Conservation (phyloP, 2,888 invertebrate genomes). For the Xanthorhoe spadicearia region DNA sequence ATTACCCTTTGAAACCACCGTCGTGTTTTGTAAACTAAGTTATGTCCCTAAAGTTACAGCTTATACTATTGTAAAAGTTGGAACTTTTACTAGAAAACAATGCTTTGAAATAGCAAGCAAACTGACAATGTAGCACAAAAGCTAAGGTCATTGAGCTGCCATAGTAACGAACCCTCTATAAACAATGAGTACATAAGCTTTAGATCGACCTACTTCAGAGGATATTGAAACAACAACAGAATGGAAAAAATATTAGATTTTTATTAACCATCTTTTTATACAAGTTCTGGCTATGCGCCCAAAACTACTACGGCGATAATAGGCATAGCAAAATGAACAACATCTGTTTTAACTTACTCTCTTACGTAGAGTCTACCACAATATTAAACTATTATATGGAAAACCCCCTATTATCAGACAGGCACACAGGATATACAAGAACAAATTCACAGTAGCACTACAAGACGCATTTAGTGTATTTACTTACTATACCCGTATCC, state of each 20-base stretch:
- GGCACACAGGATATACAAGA: too few species aligned
- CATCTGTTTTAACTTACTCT: too few species aligned
- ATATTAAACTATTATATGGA: too few species aligned
- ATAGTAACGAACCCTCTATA: background rate
- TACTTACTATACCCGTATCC: too few species aligned
- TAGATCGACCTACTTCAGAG: background rate
- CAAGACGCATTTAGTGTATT: too few species aligned
- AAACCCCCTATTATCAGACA: too few species aligned
- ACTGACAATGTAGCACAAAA: background rate
- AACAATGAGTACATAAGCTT: background rate
- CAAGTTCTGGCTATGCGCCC: slow-evolving; percentile 18
- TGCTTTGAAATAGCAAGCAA: background rate
- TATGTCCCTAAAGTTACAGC: too few species aligned
- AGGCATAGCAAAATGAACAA: slow-evolving; percentile 14
- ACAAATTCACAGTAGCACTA: too few species aligned
- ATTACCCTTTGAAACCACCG: too few species aligned
- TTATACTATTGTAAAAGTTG: too few species aligned
- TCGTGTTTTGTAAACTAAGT: too few species aligned
- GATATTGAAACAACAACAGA: background rate
- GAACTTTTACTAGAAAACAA: background rate
- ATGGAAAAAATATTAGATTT: background rate
- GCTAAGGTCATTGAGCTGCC: background rate
- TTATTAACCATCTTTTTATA: slow-evolving; percentile 4
- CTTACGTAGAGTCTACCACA: background rate
- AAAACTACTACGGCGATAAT: slow-evolving; percentile 15